Evolutionary conservation across 2,113 vertebrate genomes (phyloP), one percentile per base, ranked within the genome.

Genomic region (Uropsilus gracilis): DNA sequence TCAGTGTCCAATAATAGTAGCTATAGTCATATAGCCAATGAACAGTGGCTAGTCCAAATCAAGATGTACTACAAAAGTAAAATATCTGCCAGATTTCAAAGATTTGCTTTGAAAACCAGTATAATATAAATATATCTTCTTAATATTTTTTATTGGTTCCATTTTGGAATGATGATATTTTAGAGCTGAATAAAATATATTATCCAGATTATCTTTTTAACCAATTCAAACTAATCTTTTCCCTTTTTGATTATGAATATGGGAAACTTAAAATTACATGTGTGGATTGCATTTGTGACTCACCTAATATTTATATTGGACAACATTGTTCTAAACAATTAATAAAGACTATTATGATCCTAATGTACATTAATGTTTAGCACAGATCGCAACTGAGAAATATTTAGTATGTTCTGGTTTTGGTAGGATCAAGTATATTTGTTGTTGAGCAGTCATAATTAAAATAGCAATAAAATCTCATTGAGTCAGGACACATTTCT

Each of bases 161-260:
- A 28, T 80, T 30, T 78, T 93, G 18, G 59, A 91, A 73, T 63
- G 32, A 59, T n/a, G 91, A 8, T 92, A 87, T 75, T 94, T 95
- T 80, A n/a, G 64, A 17, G 4, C 68, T 91, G 20, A 95, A 89
- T 55, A 77, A 80, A 86, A 59, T 81, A 77, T 55, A 28, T 57
- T 76, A 73, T 82, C 91, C 55, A 53, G 80, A 50, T 90, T 57
- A 73, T 78, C 53, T 55, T 55, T 55, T 55, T 55, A 55, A 55
- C 22, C 22, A 53, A 53, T 53, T 53, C 18, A 55, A 17, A 32
- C 30, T 61, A 28, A 26, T 61, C 59, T 72, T 71, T 20, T 26
- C 11, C 34, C 7, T 39, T 92, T 91, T 90, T 61, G 59, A 83
- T 50, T 71, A 6, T 83, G 6, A 50, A 20, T 61, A 17, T 32